Percentiles rank a stretch among this genome's conserved stretches.
Evolutionary conservation across 2,113 vertebrate genomes (phyloP).

Genomic region (Grus americana): DNA sequence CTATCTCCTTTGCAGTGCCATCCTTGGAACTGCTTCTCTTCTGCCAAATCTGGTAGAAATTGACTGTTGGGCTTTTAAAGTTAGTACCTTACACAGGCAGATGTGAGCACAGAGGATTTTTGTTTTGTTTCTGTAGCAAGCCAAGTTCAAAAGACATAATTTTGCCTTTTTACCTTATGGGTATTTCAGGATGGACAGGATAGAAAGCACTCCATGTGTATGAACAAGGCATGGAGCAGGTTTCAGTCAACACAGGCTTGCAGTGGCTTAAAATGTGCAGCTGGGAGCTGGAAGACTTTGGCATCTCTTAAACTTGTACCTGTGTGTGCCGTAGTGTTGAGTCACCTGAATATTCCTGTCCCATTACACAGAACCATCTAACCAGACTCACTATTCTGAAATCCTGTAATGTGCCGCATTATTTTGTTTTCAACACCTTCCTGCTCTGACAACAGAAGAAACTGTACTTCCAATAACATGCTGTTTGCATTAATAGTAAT

Average conservation of each 20-base stretch:
- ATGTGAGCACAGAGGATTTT: not conserved
- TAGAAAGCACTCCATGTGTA: not conserved
- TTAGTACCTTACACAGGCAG: not conserved
- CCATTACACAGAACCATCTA: not conserved
- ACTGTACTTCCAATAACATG: not conserved
- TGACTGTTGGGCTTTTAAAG: not conserved
- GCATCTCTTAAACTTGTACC: not conserved
- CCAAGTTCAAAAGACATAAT: not conserved
- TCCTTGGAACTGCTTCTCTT: not conserved
- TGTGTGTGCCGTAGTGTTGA: too few species aligned
- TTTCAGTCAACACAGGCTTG: not conserved
- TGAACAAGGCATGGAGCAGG: not conserved
- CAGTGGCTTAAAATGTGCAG: not conserved
- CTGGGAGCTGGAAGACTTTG: not conserved
- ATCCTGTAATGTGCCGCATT: not conserved
- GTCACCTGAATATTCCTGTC: not conserved
- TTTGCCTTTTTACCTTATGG: not conserved
- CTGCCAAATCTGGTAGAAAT: not conserved
- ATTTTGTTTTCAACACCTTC: not conserved
- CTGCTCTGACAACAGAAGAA: not conserved
- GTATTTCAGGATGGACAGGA: not conserved
- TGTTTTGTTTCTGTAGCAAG: not conserved
- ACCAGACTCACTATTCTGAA: not conserved
- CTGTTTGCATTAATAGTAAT: not conserved
- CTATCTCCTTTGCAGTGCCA: not conserved